Evolutionary conservation across 53 echinoderm and acorn worm species (phyloP), one percentile per base, ranked within the genome.

Genomic region (Apostichopus leukothele): DNA sequence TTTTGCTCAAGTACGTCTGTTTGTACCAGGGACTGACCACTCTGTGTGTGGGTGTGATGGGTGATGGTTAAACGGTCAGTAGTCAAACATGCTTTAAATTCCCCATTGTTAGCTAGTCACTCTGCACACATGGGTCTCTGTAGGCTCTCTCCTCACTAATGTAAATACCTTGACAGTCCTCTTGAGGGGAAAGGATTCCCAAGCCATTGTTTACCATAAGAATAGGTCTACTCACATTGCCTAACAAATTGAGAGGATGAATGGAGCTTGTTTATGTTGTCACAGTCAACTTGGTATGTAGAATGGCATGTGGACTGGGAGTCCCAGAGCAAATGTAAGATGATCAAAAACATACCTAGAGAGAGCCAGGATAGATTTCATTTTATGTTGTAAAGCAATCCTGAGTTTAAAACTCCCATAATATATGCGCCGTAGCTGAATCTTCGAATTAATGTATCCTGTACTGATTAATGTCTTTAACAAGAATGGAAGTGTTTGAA

Each of bases 231-330:
- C 19, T 14, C 11, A 78, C 53, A 78, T 78, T 78, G 78, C 78
- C 39, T 52, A 78, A 78, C 78, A 78, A 78, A 78, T 78, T 14
- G 51, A 52, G 14, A n/a, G 53, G 53, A 78, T 78, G 78, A 52
- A 78, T 78, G 39, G 50, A 52, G 78, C n/a, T 14, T 78, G 78
- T 78, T 78, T 78, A 51, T 78, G 78, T 78, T 78, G 78, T 51
- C 53, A 78, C 51, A 78, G 78, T 14, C 78, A 78, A 50, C 51
- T 52, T 7, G 51, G 51, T 6, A 51, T 52, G 51, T n/a, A 52
- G 27, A 52, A 78, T 78, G 53, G 78, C 78, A 27, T 78, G 78
- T 51, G 78, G 9, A 12, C 51, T 18, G 27, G 39, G 39, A 39
- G 39, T 39, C 39, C 39, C 39, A 39, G 39, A 39, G 39, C 39